Evolutionary conservation across 2,888 invertebrate species (phyloP).

Genomic region (Coleophora deauratella): DNA sequence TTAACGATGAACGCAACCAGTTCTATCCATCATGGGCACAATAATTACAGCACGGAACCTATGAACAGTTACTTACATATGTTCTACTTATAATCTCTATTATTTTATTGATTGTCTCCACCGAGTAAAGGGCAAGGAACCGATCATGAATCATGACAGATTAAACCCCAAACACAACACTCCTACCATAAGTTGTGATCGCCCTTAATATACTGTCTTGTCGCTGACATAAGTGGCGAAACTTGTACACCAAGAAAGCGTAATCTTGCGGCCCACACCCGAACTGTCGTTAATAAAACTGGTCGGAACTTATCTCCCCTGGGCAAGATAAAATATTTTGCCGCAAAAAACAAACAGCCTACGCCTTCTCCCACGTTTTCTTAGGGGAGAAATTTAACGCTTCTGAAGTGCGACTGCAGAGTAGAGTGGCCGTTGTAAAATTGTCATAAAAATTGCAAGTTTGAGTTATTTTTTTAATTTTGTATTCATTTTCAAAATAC

Average conservation of each 20-base stretch:
- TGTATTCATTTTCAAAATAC: too few relatives aligned
- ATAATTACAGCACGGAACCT: too few relatives aligned
- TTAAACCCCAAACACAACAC: conserved; percentile 3
- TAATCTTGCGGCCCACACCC: conserved; percentile 44
- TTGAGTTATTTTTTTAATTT: too few relatives aligned
- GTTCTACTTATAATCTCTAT: too few relatives aligned
- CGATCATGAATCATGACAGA: too few relatives aligned
- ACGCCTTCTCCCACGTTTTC: conserved; percentile 14
- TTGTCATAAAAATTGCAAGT: too few relatives aligned
- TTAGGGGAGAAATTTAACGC: conserved; percentile 22
- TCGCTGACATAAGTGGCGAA: conserved; percentile 39
- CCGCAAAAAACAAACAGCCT: conserved; percentile 40
- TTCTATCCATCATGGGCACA: too few relatives aligned
- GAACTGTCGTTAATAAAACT: conserved; percentile 64
- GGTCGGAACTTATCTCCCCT: conserved; percentile 48
- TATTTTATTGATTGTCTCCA: too few relatives aligned
- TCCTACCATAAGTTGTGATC: conserved; percentile 20
- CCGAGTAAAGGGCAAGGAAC: too few relatives aligned
- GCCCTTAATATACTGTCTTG: conserved; percentile 9
- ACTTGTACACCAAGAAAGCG: conserved; percentile 42
- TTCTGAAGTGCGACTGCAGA: conserved; percentile 15
- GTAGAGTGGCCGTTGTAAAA: too few relatives aligned
- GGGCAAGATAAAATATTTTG: conserved; percentile 53
- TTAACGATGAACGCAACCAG: too few relatives aligned
- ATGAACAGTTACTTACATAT: too few relatives aligned